Evolutionary conservation across 1,140 invertebrate genomes (phyloP).

Genomic region (Lordiphosa mommai): DNA sequence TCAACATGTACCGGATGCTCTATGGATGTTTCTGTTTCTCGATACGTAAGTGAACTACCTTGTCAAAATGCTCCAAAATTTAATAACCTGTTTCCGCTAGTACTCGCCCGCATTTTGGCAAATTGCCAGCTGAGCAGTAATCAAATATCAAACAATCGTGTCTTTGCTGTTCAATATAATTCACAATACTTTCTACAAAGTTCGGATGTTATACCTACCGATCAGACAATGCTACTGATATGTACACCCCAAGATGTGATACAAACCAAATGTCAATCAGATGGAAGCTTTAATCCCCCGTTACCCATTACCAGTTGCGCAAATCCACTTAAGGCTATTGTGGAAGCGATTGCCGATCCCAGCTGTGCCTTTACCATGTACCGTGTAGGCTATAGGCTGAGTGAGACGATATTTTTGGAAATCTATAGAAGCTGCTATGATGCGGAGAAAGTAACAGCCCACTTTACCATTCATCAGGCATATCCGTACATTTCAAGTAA

Average conservation of each 20-base stretch:
- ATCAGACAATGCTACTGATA: conserved; percentile 9
- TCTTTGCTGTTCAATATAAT: conserved; percentile 4
- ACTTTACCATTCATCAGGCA: conserved; percentile 21
- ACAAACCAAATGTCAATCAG: conserved; percentile 8
- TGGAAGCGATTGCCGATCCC: background rate
- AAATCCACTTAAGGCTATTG: background rate
- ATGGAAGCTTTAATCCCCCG: background rate
- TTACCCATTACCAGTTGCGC: conserved; percentile 5
- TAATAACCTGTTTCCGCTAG: conserved; percentile 2
- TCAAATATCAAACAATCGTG: background rate
- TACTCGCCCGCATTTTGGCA: background rate
- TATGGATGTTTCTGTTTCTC: background rate
- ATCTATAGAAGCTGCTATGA: conserved; percentile 37
- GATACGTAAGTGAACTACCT: background rate
- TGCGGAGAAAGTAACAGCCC: background rate
- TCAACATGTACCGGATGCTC: conserved; percentile 12
- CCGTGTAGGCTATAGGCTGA: conserved; percentile 19
- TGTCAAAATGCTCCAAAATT: background rate
- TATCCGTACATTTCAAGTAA: conserved; percentile 18
- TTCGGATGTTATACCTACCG: background rate
- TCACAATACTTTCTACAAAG: background rate
- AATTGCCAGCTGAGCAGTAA: conserved; percentile 10
- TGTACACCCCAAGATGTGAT: conserved; percentile 5
- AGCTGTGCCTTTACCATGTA: conserved; percentile 14
- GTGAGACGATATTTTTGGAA: conserved; percentile 15